phyloP scores from a whole-genome alignment of 2,113 vertebrate genomes.

The Callithrix jacchus region DNA sequence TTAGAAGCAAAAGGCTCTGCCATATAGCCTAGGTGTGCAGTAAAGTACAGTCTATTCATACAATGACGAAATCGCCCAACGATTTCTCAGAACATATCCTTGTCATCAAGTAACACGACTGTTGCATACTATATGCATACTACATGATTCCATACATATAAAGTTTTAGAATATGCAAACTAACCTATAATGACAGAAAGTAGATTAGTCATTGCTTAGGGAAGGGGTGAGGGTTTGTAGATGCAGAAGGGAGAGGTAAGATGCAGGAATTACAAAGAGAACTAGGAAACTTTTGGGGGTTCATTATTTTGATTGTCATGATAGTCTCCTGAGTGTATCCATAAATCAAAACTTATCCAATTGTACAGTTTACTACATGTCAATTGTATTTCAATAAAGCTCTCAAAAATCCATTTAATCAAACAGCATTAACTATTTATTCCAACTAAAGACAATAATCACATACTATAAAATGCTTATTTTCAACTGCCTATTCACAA shows the following conservation, averaged over 20 bases:
- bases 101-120: background rate
- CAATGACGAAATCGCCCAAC: background rate
- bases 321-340: background rate
- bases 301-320: background rate
- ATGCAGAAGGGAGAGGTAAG: background rate
- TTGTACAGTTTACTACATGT: background rate
- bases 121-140: background rate
- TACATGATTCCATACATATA: background rate
- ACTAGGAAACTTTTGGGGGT: background rate
- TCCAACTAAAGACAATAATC: background rate
- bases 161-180: slow-evolving; percentile 29
- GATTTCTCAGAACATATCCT: background rate
- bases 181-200: background rate
- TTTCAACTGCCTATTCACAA: slow-evolving; percentile 29
- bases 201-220: background rate
- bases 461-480: background rate
- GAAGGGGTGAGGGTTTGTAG: background rate
- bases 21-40: background rate
- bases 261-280: background rate
- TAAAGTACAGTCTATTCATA: background rate
- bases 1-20: background rate
- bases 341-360: background rate
- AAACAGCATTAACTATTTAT: slow-evolving; percentile 12
- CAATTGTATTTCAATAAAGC: slow-evolving; percentile 6
- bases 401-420: slow-evolving; percentile 24